Evolutionary conservation across 2,797 vertebrate genomes (phyloP).

Genomic region (Poecilia wingei): DNA sequence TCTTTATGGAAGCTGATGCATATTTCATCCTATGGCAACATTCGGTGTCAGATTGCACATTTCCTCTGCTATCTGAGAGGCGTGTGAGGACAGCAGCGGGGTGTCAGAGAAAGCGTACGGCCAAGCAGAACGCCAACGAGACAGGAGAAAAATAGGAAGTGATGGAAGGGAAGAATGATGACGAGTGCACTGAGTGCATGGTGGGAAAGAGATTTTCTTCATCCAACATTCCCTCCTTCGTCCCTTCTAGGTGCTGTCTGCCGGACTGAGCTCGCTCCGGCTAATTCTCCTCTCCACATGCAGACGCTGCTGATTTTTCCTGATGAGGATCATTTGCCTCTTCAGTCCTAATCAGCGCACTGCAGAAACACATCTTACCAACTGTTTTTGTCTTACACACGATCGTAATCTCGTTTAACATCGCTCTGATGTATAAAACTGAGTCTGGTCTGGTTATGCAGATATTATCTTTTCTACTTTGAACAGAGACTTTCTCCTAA

Average conservation of each 20-base stretch:
- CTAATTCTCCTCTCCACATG: slow-evolving; percentile 34
- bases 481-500: no score
- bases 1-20: slow-evolving; percentile 61
- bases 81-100: slow-evolving; percentile 13
- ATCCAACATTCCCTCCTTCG: slow-evolving; percentile 24
- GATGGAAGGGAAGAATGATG: slow-evolving; percentile 17
- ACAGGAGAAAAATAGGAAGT: slow-evolving; percentile 7
- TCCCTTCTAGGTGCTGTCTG: slow-evolving; percentile 7
- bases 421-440: no score
- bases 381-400: no score
- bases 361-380: slow-evolving; percentile 48
- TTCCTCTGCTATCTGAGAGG: slow-evolving; percentile 41
- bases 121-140: not conserved
- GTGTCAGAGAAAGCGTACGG: slow-evolving; percentile 8
- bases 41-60: slow-evolving; percentile 55
- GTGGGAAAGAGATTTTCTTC: slow-evolving; percentile 46
- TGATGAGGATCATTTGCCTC: slow-evolving; percentile 75
- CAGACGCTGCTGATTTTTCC: slow-evolving; percentile 48
- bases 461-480: no score
- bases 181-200: slow-evolving; percentile 11
- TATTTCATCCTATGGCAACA: slow-evolving; percentile 70
- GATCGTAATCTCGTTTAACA: no score
- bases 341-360: slow-evolving; percentile 80
- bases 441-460: no score
- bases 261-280: not conserved